Evolutionary conservation across 2,797 vertebrate genomes (phyloP).

Genomic region (Dryobates pubescens): DNA sequence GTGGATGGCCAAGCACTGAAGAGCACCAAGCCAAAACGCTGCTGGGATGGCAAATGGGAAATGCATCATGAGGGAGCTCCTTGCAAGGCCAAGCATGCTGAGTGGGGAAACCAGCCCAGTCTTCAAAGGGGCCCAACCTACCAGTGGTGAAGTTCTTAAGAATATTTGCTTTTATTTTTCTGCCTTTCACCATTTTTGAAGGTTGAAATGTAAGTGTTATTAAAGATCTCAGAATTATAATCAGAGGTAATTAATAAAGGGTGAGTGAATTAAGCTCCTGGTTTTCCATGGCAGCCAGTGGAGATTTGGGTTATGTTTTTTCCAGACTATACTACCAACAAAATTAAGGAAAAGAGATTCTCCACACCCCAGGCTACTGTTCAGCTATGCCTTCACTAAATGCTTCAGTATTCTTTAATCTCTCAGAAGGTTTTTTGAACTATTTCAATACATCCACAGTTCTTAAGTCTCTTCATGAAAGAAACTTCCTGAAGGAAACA

Average conservation of each 20-base stretch:
- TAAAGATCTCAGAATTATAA: neutral
- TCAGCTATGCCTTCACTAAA: neutral
- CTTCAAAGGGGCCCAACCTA: neutral
- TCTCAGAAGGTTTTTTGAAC: neutral
- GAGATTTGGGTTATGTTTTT: neutral
- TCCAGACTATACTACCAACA: neutral
- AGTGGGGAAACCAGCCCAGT: neutral
- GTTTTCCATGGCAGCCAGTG: neutral
- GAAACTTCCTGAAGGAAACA: neutral
- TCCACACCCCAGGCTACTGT: neutral
- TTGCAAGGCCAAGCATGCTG: neutral
- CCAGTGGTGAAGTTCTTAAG: neutral
- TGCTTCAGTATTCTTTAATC: neutral
- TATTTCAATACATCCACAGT: constrained; percentile 2
- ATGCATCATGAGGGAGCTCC: accelerated
- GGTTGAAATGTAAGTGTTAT: neutral
- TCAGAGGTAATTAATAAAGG: neutral
- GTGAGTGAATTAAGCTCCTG: neutral
- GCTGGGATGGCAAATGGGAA: neutral
- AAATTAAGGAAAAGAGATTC: neutral
- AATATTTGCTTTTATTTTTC: neutral
- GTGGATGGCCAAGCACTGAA: neutral
- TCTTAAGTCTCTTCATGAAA: constrained; percentile 17
- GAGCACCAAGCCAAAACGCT: neutral
- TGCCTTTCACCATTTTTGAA: neutral